Conservation (phyloP, 2,797 vertebrate genomes). For the Pyrocephalus nanus region DNA sequence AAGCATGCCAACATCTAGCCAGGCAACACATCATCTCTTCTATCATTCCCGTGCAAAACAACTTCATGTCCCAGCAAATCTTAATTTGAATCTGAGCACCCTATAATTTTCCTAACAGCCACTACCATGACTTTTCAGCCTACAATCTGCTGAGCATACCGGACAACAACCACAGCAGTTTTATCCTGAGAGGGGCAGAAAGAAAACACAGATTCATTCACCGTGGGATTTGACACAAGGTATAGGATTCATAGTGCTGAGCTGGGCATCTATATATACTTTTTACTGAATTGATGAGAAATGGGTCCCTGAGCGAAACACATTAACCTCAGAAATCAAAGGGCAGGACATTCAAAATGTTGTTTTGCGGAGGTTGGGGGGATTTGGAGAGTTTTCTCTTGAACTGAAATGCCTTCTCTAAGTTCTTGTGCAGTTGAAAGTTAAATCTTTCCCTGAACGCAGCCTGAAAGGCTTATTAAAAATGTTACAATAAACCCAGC, state of each 20-base stretch:
- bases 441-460: neutral
- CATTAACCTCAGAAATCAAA: neutral
- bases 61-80: neutral
- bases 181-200: neutral
- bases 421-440: neutral
- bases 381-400: neutral
- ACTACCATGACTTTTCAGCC: neutral
- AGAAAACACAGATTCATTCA: neutral
- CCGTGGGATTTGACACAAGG: neutral
- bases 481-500: neutral
- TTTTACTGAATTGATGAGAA: neutral
- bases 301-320: neutral
- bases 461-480: neutral
- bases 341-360: neutral
- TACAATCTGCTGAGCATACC: neutral
- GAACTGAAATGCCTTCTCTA: neutral
- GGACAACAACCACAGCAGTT: neutral
- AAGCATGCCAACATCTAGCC: fast-evolving
- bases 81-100: neutral
- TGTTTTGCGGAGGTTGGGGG: neutral
- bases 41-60: neutral
- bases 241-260: neutral
- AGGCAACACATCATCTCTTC: neutral
- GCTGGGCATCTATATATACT: fast-evolving
- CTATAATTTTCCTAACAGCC: neutral